These are phyloP conservation scores for Netelia melanura DNA, from an alignment of 2,888 invertebrate genomes.

Conservation along the genomic window DNA sequence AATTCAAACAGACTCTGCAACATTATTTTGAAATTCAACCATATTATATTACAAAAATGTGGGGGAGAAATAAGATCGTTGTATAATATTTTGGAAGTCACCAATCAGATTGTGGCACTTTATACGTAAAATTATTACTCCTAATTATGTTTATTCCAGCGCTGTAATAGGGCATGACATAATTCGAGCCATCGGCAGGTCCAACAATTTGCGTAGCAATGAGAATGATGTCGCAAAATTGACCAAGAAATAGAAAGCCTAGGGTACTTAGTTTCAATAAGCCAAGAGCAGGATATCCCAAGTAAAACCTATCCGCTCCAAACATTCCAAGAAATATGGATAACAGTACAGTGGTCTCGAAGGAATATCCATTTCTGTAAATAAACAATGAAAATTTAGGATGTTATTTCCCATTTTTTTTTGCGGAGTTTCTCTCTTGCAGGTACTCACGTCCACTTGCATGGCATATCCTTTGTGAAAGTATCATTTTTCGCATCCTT, in stretches of 20 bases:
- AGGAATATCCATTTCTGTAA: conserved; percentile 96
- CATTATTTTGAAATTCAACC: neutral
- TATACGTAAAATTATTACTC: conserved; percentile 94
- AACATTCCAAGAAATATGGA: conserved; percentile 99
- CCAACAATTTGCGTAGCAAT: conserved; percentile 98
- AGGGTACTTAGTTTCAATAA: conserved; percentile 97
- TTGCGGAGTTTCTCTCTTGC: neutral
- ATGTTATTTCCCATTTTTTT: neutral
- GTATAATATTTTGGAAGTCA: conserved; percentile 81
- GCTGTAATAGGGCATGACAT: conserved; percentile 97
- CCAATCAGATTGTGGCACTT: conserved; percentile 93
- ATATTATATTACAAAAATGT: conserved; percentile 14
- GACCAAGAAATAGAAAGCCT: conserved; percentile 98
- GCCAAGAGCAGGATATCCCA: conserved; percentile 99
- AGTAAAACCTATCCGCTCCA: conserved; percentile 98
- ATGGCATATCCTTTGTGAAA: conserved; percentile 93
- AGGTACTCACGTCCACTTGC: conserved; percentile 96
- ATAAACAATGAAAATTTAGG: conserved; percentile 60
- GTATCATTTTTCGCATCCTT: conserved; percentile 91
- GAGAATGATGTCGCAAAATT: conserved; percentile 96
- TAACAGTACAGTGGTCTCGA: conserved; percentile 95
- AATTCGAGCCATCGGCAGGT: conserved; percentile 97
- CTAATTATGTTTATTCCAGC: conserved; percentile 92
- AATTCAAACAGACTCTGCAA: neutral
- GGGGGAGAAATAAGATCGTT: neutral